A percentile compares a stretch with the other conserved stretches of the same genome.
Conservation (phyloP, 2,113 vertebrate genomes). For the Psittacula cyanocephala region DNA sequence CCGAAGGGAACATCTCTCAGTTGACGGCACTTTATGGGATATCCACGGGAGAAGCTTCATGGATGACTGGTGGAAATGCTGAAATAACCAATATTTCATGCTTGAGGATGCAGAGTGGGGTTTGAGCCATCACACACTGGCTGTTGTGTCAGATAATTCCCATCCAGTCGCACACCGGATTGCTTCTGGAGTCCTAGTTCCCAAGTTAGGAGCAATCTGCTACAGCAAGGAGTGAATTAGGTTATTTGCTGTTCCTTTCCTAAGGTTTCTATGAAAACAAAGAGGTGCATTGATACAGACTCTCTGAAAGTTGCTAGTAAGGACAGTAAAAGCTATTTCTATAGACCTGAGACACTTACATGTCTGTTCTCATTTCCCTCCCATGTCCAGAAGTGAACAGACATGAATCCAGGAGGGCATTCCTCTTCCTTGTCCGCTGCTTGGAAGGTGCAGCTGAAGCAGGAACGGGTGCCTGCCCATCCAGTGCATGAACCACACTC, state of each 20-base stretch:
- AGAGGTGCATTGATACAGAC: not conserved
- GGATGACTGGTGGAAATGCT: not conserved
- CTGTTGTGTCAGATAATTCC: not conserved
- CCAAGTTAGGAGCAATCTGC: not conserved
- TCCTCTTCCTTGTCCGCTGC: not conserved
- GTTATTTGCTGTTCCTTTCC: not conserved
- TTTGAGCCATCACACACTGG: not conserved
- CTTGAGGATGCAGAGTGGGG: not conserved
- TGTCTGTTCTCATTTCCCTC: not conserved
- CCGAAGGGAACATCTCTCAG: not conserved
- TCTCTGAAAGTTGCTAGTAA: not conserved
- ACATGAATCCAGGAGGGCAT: not conserved
- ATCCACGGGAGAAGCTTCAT: not conserved
- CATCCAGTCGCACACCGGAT: fast-evolving
- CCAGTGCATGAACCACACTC: not conserved
- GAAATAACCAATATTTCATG: not conserved
- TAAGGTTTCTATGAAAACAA: not conserved
- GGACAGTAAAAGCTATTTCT: not conserved
- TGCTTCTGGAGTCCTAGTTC: not conserved
- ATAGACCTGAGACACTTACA: not conserved
- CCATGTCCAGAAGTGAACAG: not conserved
- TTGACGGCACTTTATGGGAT: not conserved
- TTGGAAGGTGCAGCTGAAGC: not conserved
- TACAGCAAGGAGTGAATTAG: not conserved
- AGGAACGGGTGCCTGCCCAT: not conserved